Evolutionary conservation across 2,797 vertebrate genomes (phyloP), one percentile per base, ranked within the genome.

Genomic region (Mormyrus hasselquistii): DNA sequence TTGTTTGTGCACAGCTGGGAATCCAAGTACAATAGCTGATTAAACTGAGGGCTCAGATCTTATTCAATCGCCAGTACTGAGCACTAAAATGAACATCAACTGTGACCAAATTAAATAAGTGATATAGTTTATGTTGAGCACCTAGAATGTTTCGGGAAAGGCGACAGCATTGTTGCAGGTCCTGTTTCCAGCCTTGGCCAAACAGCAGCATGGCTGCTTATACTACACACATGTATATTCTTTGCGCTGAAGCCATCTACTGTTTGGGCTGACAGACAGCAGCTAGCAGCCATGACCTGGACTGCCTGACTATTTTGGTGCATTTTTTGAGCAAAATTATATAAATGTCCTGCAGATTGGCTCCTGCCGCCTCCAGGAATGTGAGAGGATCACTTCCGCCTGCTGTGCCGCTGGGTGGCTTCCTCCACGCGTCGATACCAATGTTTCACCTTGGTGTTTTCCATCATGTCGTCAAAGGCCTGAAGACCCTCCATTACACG

Each of bases 401-500:
- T 91, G 85, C 92, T 89, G n/a, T 92, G 91, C 89, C 95, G 94
- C 0, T 93, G 90, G 7, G 97, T 93, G 4, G 95, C 96, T 12
- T 91, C 93, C 92, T 98, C 96, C 97, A 99, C 95, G 76, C 96
- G 95, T 47, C 91, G 91, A 94, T 99, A 99, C 98, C 98, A 99
- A 88, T 93, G 91, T 88, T 96, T 96, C 91, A 99, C 96, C 90
- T 93, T 97, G 62, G 97, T 97, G 93, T 99, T 97, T 8, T 50
- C 90, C 97, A 99, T 98, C 97, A 99, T 96, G 94, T 99, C 98
- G 0, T 98, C 95, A 5, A 98, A 99, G 2, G 98, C 96, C 93
- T 99, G 93, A 90, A 99, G 95, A 0, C 97, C 98, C 89, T 99
- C 98, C 98, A 98, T 99, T 88, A 99, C 98, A 0, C 97, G 93